Evolutionary conservation across 2,888 invertebrate genomes (phyloP), one percentile per base, ranked within the genome.

Genomic region (Rutpela maculata): DNA sequence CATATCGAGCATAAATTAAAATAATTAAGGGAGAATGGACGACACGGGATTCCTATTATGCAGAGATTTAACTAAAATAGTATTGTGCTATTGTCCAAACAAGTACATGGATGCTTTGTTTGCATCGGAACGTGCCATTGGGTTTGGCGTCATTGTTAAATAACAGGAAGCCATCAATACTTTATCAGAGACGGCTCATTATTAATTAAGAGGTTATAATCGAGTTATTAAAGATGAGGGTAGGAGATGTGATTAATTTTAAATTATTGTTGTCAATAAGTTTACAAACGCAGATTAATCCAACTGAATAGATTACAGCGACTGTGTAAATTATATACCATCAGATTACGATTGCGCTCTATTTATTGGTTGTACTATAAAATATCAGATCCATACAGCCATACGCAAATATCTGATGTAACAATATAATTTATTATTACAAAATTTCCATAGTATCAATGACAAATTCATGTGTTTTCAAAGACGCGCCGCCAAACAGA

Each of bases 1-100:
- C 65, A 43, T 43, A 65, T 65, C 65, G 0, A 11, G 65, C 43
- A 65, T 65, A 65, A 65, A 43, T 43, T 43, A 65, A 63, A 35
- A 65, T 38, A 65, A 65, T 38, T 50, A 19, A 65, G 22, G 62
- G 17, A 65, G 38, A 65, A 17, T 38, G 6, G 65, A 19, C 65
- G 38, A 22, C 18, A 22, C 15, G 65, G 65, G 65, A 43, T 38
- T 18, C 43, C 65, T 19, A 65, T 65, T 65, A 31, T 38, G 43
- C 43, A 19, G 0, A 43, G 15, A 65, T 65, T 43, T 19, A 43
- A 15, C 43, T 18, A 15, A 65, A 65, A 18, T 11, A 11, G 63
- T 43, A 65, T 43, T 65, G 43, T 65, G 43, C 43, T 43, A 43
- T 65, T 38, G 38, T 43, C 19, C 43, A 65, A 43, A 19, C 15